Percentiles rank a stretch among this genome's conserved stretches.
Conservation (phyloP, 2,113 vertebrate species). For the Deroptyus accipitrinus region DNA sequence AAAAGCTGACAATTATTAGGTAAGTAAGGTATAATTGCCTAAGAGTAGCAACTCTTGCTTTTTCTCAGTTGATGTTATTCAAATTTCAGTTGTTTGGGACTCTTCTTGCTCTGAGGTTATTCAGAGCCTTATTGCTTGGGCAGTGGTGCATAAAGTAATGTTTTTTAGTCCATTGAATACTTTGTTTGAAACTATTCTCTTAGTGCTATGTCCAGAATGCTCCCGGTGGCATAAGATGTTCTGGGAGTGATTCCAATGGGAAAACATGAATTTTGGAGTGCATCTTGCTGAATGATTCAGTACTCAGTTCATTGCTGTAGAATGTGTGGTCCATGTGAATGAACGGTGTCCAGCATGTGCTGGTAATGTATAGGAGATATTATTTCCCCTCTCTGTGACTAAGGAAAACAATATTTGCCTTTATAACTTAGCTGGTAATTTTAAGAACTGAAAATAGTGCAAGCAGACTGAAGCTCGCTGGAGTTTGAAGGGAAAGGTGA, state of each 20-base stretch:
- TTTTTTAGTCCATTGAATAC: neutral
- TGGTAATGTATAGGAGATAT: neutral
- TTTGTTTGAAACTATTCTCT: neutral
- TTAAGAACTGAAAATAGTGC: neutral
- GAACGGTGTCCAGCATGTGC: neutral
- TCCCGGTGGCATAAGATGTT: neutral
- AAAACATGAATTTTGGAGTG: neutral
- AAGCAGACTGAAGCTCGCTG: neutral
- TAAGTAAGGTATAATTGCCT: constrained; percentile 44
- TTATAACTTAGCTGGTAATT: neutral
- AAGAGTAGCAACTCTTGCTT: constrained; percentile 31
- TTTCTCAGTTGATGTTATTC: constrained; percentile 15
- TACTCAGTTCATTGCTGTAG: neutral
- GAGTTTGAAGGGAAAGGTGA: neutral
- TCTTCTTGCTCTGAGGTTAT: neutral
- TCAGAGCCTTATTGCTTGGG: neutral
- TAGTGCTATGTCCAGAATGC: neutral
- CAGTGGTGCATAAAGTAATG: neutral
- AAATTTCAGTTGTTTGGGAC: constrained; percentile 16
- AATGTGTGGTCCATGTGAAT: rapidly evolving
- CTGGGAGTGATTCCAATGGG: neutral
- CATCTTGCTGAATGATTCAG: neutral
- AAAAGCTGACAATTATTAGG: constrained; percentile 13
- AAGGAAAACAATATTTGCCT: neutral
- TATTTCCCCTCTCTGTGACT: neutral